These are phyloP conservation scores for Xiphophorus hellerii DNA, from an alignment of 2,113 vertebrate species.

Conservation along the genomic window DNA sequence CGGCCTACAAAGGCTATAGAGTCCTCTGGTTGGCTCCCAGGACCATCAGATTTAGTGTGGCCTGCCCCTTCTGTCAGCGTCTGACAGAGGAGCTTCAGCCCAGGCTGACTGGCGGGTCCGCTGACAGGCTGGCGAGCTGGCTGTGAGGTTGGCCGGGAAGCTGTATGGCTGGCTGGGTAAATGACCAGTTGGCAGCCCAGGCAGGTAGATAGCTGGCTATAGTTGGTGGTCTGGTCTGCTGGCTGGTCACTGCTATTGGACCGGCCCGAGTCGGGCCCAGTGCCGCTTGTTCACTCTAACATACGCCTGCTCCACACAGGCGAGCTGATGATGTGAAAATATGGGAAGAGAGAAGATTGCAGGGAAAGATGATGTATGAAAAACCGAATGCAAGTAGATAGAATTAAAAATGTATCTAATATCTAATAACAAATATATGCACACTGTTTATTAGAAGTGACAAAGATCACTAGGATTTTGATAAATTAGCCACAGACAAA, in stretches of 20 bases:
- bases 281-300: conserved; percentile 59
- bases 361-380: conserved; percentile 16
- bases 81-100: conserved; percentile 60
- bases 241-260: conserved; percentile 59
- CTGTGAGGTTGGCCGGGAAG: conserved; percentile 56
- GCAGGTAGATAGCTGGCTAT: conserved; percentile 61
- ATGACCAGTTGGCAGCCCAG: conserved; percentile 70
- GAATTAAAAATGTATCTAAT: conserved; percentile 30
- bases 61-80: conserved; percentile 64
- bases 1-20: conserved; percentile 64
- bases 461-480: conserved; percentile 35
- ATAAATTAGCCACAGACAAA: conserved; percentile 34
- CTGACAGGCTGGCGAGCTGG: conserved; percentile 63
- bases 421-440: conserved; percentile 32
- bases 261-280: conserved; percentile 44
- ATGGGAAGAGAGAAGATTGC: conserved; percentile 45
- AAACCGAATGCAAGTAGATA: conserved; percentile 38
- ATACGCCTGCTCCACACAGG: conserved; percentile 58
- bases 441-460: conserved; percentile 48
- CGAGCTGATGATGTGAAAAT: conserved; percentile 46
- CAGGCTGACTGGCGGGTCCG: conserved; percentile 60
- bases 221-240: conserved; percentile 46
- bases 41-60: conserved; percentile 66
- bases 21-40: conserved; percentile 70
- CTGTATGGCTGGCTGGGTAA: conserved; percentile 59